Conservation (phyloP, 2,888 invertebrate genomes). For the Rhodophaea formosa region DNA sequence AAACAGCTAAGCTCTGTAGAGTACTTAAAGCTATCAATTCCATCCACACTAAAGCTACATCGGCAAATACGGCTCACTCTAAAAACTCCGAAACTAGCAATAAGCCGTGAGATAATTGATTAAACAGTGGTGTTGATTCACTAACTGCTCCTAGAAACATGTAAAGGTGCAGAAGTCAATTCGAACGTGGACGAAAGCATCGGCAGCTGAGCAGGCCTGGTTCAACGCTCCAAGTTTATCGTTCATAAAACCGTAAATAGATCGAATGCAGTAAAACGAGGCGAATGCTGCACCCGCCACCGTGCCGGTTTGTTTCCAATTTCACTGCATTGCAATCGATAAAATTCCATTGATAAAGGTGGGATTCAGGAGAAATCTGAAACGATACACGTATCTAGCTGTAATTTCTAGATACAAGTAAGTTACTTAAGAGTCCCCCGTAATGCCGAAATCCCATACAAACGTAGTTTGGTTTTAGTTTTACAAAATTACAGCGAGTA, state of each 20-base stretch:
- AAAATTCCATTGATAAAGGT: slow-evolving; percentile 50
- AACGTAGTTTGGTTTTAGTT: no score
- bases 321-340: slow-evolving; percentile 69
- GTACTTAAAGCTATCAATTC: no score
- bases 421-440: no score
- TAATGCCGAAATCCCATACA: no score
- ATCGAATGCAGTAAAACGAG: slow-evolving; percentile 72
- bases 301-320: slow-evolving; percentile 55
- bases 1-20: no score
- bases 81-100: neutral
- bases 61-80: no score
- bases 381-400: slow-evolving; percentile 2
- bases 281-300: slow-evolving; percentile 41
- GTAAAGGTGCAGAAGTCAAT: slow-evolving; percentile 31
- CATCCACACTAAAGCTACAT: no score
- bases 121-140: neutral
- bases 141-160: neutral
- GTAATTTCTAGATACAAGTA: slow-evolving; percentile 8
- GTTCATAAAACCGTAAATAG: slow-evolving; percentile 74
- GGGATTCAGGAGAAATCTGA: slow-evolving; percentile 14
- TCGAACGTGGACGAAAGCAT: slow-evolving; percentile 38
- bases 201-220: slow-evolving; percentile 37
- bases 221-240: slow-evolving; percentile 63
- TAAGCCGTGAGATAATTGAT: neutral
- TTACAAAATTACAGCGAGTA: no score